phyloP scores from a whole-genome alignment of 1,140 invertebrate species.

The Pseudoatta argentina region DNA sequence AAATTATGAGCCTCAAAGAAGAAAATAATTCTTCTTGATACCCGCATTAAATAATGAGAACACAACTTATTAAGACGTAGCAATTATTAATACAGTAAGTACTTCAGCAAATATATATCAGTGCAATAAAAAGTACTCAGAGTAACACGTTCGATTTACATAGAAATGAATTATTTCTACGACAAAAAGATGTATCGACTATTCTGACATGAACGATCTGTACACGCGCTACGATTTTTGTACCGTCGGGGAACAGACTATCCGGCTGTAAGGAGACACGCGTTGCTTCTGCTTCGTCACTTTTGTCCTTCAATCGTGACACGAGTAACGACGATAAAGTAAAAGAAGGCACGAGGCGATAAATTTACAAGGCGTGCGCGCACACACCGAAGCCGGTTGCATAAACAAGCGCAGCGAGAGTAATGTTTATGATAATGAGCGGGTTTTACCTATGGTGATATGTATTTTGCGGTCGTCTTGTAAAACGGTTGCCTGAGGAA shows the following conservation, averaged over 20 bases:
- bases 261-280: not conserved
- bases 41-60: not conserved
- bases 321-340: constrained; percentile 22
- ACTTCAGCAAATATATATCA: not conserved
- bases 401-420: constrained; percentile 41
- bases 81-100: not conserved
- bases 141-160: not conserved
- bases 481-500: constrained; percentile 33
- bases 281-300: constrained; percentile 25
- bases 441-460: constrained; percentile 42
- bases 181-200: not conserved
- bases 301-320: constrained; percentile 43
- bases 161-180: not conserved
- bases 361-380: constrained; percentile 19
- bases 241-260: not conserved
- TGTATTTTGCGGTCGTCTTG: constrained; percentile 40
- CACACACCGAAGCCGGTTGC: constrained; percentile 16
- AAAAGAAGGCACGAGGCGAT: constrained; percentile 46
- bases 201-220: not conserved
- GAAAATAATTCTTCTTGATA: not conserved
- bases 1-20: not conserved
- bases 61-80: not conserved
- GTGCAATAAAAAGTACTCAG: no score
- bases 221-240: not conserved
- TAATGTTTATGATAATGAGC: constrained; percentile 62